Evolutionary conservation across 2,113 vertebrate genomes (phyloP).

Genomic region (Aspidoscelis tigris): DNA sequence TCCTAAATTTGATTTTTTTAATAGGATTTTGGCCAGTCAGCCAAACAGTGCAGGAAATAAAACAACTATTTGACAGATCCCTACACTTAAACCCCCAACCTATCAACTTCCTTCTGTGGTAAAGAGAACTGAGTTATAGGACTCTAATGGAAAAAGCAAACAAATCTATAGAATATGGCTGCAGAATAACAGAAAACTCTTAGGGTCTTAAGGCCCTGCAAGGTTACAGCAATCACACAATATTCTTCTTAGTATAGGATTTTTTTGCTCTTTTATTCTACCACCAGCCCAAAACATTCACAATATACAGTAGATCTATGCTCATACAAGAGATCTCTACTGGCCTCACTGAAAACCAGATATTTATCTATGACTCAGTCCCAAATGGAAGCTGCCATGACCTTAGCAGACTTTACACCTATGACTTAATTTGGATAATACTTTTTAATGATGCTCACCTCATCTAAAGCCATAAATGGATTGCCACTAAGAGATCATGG

Average conservation of each 20-base stretch:
- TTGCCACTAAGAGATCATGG: too few species aligned
- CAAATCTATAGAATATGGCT: slow-evolving; percentile 57
- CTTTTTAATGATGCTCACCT: too few species aligned
- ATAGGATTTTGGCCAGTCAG: slow-evolving; percentile 65
- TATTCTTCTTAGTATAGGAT: slow-evolving; percentile 40
- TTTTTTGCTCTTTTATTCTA: neutral
- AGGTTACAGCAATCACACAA: slow-evolving; percentile 38
- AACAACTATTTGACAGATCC: slow-evolving; percentile 64
- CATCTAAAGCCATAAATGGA: too few species aligned
- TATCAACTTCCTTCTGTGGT: slow-evolving; percentile 46
- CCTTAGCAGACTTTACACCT: too few species aligned
- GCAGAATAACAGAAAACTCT: slow-evolving; percentile 63
- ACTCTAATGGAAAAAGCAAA: slow-evolving; percentile 71
- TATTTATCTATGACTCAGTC: too few species aligned
- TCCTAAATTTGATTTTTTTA: slow-evolving; percentile 70
- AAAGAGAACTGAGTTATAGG: slow-evolving; percentile 59
- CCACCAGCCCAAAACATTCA: neutral
- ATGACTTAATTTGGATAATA: too few species aligned
- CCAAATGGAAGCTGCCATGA: too few species aligned
- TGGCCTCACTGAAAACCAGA: too few species aligned
- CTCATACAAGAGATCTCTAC: neutral
- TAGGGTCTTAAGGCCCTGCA: slow-evolving; percentile 66
- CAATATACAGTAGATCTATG: slow-evolving; percentile 36
- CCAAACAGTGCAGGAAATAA: slow-evolving; percentile 63
- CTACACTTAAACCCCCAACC: slow-evolving; percentile 51